phyloP scores from a whole-genome alignment of 2,113 vertebrate genomes.

The Rhinichthys klamathensis region DNA sequence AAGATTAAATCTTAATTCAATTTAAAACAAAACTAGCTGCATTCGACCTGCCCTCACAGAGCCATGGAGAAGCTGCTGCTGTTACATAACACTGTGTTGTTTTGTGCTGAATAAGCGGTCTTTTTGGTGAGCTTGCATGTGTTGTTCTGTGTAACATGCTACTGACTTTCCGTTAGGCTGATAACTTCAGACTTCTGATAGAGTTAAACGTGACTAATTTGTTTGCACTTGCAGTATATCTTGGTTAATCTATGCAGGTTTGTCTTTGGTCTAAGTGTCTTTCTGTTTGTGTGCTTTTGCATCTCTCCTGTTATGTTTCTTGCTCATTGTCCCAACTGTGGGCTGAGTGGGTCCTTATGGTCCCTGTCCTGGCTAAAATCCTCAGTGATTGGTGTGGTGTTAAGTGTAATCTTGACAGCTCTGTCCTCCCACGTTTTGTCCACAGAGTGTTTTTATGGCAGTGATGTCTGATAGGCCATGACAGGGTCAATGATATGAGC shows the following conservation, averaged over 20 bases:
- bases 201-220: neutral
- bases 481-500: conserved; percentile 23
- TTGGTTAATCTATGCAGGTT: neutral
- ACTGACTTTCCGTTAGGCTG: neutral
- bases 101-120: neutral
- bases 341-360: conserved; percentile 4
- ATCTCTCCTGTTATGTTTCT: neutral
- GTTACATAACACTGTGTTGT: neutral
- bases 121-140: neutral
- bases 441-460: neutral
- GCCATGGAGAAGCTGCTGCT: neutral
- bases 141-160: conserved; percentile 1
- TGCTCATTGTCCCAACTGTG: neutral
- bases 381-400: conserved; percentile 32
- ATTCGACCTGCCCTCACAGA: neutral
- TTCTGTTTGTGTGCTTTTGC: neutral
- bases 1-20: conserved; percentile 18
- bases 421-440: conserved; percentile 20
- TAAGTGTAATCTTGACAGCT: conserved; percentile 26
- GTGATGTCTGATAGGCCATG: conserved; percentile 19
- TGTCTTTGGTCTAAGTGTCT: neutral
- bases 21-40: neutral
- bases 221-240: neutral
- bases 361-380: conserved; percentile 17
- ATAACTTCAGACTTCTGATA: neutral